phyloP scores from a whole-genome alignment of 2,797 vertebrate species.

The Eurystomus glaucurus region DNA sequence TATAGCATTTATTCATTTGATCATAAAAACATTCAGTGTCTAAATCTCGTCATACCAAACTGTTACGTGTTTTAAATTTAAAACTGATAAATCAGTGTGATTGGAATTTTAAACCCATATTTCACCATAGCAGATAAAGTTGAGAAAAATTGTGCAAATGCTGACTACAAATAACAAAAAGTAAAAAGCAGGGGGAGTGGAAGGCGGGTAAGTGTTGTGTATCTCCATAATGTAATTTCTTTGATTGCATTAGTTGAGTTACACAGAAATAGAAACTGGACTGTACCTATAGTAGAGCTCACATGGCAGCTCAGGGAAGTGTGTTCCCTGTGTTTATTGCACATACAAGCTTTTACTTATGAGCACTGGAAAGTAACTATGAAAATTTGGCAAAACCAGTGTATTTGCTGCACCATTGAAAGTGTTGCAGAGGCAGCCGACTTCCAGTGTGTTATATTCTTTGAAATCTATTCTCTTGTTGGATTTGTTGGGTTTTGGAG shows the following conservation, averaged over 20 bases:
- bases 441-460: not conserved
- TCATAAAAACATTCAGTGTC: not conserved
- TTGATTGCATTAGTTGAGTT: not conserved
- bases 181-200: not conserved
- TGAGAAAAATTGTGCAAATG: not conserved
- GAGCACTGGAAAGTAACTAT: not conserved
- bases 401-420: not conserved
- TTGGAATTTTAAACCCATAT: not conserved
- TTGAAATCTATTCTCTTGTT: not conserved
- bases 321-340: not conserved
- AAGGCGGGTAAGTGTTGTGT: rapidly evolving
- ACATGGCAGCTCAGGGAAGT: not conserved
- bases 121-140: not conserved
- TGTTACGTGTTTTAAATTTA: not conserved
- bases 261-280: not conserved
- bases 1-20: constrained; percentile 78
- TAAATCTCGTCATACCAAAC: not conserved
- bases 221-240: not conserved
- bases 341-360: not conserved
- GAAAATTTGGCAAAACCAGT: not conserved
- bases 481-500: not conserved
- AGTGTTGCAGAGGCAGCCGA: not conserved
- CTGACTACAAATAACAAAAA: not conserved
- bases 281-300: not conserved
- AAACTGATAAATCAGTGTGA: not conserved